A percentile compares a stretch with the other conserved stretches of the same genome.
Evolutionary conservation across 2,113 vertebrate species (phyloP).

Genomic region (Gambusia affinis): DNA sequence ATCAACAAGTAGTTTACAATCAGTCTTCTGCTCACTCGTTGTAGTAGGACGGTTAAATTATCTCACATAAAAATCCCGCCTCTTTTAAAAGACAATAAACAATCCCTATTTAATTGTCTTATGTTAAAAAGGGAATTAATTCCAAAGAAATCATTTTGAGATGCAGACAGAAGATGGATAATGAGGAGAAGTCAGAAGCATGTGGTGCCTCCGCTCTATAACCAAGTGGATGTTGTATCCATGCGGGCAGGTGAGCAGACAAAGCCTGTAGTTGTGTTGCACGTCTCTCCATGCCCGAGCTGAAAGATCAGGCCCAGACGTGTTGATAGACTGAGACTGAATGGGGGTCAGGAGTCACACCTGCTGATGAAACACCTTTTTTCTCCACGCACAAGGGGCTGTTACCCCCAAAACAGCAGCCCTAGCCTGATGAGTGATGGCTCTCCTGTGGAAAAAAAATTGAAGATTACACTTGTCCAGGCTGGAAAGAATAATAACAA

Average conservation of each 20-base stretch:
- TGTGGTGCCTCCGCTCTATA: background rate
- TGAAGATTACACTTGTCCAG: background rate
- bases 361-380: constrained; percentile 61
- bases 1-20: constrained; percentile 55
- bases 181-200: constrained; percentile 6
- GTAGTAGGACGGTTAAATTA: constrained; percentile 9
- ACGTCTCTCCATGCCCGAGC: constrained; percentile 60
- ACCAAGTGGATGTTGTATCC: constrained; percentile 52
- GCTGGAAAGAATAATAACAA: background rate
- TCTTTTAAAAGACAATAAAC: constrained; percentile 8
- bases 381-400: constrained; percentile 18
- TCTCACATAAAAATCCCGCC: background rate
- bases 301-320: constrained; percentile 35
- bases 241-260: constrained; percentile 72
- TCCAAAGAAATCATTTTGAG: background rate
- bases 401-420: constrained; percentile 23
- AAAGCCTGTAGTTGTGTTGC: constrained; percentile 48
- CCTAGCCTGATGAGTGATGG: constrained; percentile 9
- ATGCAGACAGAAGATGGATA: background rate
- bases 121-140: background rate
- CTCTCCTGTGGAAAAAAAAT: constrained; percentile 1
- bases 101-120: background rate
- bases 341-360: constrained; percentile 74
- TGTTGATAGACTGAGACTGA: constrained; percentile 71
- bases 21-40: constrained; percentile 46